Conservation (phyloP, 1,140 invertebrate genomes). For the Akabosia matsudoensis region DNA sequence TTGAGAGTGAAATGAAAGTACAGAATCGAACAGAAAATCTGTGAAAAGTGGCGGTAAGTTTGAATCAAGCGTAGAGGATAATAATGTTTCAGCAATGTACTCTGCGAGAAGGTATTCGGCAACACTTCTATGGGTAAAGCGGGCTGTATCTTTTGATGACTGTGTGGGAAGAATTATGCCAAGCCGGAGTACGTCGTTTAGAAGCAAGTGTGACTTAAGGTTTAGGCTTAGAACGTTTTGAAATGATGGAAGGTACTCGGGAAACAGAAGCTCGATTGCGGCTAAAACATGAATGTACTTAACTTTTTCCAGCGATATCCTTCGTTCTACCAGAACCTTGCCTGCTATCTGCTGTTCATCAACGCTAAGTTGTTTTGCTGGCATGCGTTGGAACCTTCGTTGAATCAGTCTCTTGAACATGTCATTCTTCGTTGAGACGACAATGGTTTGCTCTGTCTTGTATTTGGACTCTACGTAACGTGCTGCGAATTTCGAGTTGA, state of each 20-base stretch:
- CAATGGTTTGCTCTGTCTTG: neutral
- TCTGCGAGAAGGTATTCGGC: neutral
- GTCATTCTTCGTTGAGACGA: neutral
- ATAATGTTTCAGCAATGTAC: neutral
- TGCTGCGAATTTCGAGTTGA: neutral
- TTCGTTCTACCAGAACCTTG: neutral
- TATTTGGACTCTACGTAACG: neutral
- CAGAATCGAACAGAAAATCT: neutral
- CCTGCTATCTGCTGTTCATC: neutral
- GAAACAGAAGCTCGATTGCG: neutral
- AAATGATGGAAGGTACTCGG: neutral
- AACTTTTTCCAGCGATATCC: neutral
- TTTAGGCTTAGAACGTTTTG: neutral
- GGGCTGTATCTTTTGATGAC: neutral
- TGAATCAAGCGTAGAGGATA: neutral
- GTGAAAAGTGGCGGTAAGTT: neutral
- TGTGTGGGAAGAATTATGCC: neutral
- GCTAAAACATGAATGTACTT: neutral
- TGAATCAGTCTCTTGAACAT: neutral
- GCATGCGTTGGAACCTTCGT: neutral
- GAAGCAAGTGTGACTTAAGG: neutral
- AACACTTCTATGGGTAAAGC: neutral
- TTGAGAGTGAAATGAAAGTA: neutral
- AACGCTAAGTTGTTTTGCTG: neutral
- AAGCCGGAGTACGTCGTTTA: neutral